phyloP scores from a whole-genome alignment of 1,140 invertebrate genomes.

The Drosophila mayri region DNA sequence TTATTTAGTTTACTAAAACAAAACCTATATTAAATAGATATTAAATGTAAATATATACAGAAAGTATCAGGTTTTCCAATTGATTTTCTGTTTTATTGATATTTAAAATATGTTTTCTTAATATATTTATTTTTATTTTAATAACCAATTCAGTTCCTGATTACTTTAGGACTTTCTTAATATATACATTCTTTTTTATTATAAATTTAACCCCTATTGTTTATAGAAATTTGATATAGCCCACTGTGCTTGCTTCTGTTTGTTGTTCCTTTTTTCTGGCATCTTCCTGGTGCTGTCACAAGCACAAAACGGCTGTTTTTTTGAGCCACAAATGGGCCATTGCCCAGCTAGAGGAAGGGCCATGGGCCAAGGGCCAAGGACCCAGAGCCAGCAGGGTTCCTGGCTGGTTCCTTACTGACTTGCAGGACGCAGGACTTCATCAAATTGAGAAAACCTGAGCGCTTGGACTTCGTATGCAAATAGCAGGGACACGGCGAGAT shows the following conservation, averaged over 20 bases:
- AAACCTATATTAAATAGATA: no score
- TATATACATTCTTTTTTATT: no score
- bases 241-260: slow-evolving; percentile 5
- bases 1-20: no score
- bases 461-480: slow-evolving; percentile 62
- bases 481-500: slow-evolving; percentile 19
- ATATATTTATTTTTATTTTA: no score
- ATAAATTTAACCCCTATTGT: no score
- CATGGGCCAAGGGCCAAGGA: neutral
- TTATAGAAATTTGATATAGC: no score
- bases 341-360: slow-evolving; percentile 2
- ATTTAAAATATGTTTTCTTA: no score
- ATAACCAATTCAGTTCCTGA: no score
- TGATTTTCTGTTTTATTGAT: no score
- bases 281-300: slow-evolving; percentile 27
- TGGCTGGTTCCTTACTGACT: neutral
- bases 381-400: neutral
- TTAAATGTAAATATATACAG: no score
- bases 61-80: no score
- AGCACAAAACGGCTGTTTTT: slow-evolving; percentile 30
- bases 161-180: no score
- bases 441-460: slow-evolving; percentile 45
- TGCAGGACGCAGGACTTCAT: slow-evolving; percentile 46
- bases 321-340: slow-evolving; percentile 15
- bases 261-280: neutral